Evolutionary conservation across 1,140 invertebrate species (phyloP), one percentile per base, ranked within the genome.

Genomic region (Pemphigus obesinymphae): DNA sequence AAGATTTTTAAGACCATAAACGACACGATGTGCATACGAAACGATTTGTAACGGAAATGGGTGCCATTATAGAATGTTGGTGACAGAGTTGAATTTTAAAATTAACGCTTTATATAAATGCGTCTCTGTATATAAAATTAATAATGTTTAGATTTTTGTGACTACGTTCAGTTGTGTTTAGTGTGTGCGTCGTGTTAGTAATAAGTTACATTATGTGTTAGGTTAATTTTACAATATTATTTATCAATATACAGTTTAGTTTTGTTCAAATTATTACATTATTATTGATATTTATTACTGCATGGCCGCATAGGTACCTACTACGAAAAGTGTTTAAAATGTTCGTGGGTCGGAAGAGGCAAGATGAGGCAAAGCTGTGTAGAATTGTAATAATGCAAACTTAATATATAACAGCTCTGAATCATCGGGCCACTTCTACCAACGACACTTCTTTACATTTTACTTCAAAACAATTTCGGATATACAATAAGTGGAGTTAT

Each of bases 301-400:
- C 26, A 55, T 26, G 26, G 26, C 26, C 26, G 29, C 58, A 63
- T 37, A 23, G 7, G 11, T 43, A 1, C 5, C 10, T 45, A 1
- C 10, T 45, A 1, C 40, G 34, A 43, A 29, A 20, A 48, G 43
- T 73, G 17, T 34, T 31, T 48, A 20, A 31, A 73, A 73, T 26
- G 1, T 80, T 43, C 55, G 37, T 37, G 37, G 37, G 55, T 80
- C 15, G 55, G 76, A 17, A 58, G 76, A 80, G 76, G 76, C 76
- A 80, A 80, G 76, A 80, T 80, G 76, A 80, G 76, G 76, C 76
- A 80, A 80, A 80, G 76, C 76, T 80, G 76, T 80, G 43, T 50
- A 37, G 23, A 43, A 80, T 61, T 80, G 76, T 40, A 29, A 0
- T 80, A 29, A 17, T 78, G 76, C 75, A 61, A 43, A 61, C 7